Evolutionary conservation across 2,888 invertebrate species (phyloP), one percentile per base, ranked within the genome.

Genomic region (Andrena marginata): DNA sequence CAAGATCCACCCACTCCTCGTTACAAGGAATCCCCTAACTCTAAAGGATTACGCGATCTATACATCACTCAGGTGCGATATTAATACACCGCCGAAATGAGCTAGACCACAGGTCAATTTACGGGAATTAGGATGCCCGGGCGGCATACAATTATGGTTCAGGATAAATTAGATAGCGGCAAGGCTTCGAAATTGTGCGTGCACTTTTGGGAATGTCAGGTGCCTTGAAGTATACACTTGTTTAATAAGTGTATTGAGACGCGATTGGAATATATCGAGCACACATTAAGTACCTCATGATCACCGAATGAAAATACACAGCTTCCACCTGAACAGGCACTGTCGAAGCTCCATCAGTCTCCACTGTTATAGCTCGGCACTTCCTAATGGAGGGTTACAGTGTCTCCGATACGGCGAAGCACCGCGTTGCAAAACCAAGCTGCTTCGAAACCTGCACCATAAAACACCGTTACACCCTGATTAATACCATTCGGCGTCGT

Each of bases 101-200:
- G 23, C 62, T 10, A 60, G 59, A 65, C 73, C 79, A 48, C 73
- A 65, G 78, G 54, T 81, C 79, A 73, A 79, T 79, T 81, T 79
- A 48, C 79, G 51, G 26, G 64, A 69, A 69, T 79, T 79, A 51
- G 63, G 26, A 78, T 31, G 64, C 60, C 64, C n/a, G 26, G 10
- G 42, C 20, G 26, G 23, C 23, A 10, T 70, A 42, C 65, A 64
- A 70, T 71, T 72, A 67, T n/a, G 64, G 26, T 33, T 51, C 23
- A 5, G 59, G 65, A 67, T 33, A 65, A 77, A 67, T 80, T 67
- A 29, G 23, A 35, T 13, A 26, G 26, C 26, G 48, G 31, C 51
- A 6, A 23, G 42, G 35, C 6, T 59, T 49, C 35, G 48, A 13
- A 51, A 71, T 71, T 49, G 35, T 23, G 29, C 3, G 26, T n/a